phyloP scores from a whole-genome alignment of 2,888 invertebrate genomes.

The Protophormia terraenovae region DNA sequence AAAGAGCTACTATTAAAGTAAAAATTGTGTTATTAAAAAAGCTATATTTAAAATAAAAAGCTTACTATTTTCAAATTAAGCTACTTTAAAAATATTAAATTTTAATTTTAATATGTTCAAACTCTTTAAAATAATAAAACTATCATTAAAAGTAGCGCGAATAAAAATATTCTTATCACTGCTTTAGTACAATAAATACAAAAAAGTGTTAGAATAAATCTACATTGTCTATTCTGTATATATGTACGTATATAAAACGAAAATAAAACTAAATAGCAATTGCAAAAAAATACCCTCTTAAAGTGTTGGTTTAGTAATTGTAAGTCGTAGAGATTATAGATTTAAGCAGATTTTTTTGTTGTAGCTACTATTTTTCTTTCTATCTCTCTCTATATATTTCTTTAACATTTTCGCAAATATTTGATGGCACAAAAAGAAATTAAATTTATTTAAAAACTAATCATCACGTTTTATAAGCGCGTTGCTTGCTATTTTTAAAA shows the following conservation, averaged over 20 bases:
- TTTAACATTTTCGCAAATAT: slow-evolving; percentile 27
- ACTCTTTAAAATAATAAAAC: no score
- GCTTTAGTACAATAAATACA: not conserved
- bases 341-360: slow-evolving; percentile 44
- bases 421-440: not conserved
- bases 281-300: not conserved
- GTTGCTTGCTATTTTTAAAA: not conserved
- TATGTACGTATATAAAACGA: not conserved
- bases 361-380: slow-evolving; percentile 23
- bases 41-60: not conserved
- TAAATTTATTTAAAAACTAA: slow-evolving; percentile 26
- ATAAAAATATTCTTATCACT: not conserved
- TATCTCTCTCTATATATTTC: not conserved
- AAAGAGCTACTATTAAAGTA: not conserved
- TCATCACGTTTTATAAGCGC: slow-evolving; percentile 51
- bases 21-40: not conserved
- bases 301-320: slow-evolving; percentile 63
- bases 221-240: no score
- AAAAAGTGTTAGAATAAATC: slow-evolving; percentile 22
- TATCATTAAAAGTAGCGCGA: not conserved
- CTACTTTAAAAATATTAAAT: not conserved
- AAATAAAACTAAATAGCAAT: not conserved
- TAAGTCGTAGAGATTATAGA: slow-evolving; percentile 52
- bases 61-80: no score
- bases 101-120: not conserved